phyloP scores from a whole-genome alignment of 2,113 vertebrate genomes.

The Synchiropus splendidus region DNA sequence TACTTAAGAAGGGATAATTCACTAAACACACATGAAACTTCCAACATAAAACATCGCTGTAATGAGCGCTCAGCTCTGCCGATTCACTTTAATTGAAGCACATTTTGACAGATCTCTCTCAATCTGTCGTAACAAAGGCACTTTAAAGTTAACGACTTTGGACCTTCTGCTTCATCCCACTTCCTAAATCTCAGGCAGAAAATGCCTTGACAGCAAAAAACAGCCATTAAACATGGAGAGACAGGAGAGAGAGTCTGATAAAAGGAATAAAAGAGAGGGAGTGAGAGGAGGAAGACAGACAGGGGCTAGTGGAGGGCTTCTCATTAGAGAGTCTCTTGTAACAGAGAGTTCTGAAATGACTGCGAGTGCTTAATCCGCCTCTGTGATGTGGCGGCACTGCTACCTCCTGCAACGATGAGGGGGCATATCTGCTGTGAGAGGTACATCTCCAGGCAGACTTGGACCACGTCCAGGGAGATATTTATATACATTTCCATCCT shows the following conservation, averaged over 20 bases:
- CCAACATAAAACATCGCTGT: too few species aligned
- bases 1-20: too few species aligned
- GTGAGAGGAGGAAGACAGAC: slow-evolving; percentile 32
- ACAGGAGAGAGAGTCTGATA: slow-evolving; percentile 26
- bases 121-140: too few species aligned
- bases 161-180: slow-evolving; percentile 2
- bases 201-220: slow-evolving; percentile 32
- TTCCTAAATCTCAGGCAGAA: slow-evolving; percentile 32
- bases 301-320: slow-evolving; percentile 36
- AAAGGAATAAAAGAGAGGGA: slow-evolving; percentile 31
- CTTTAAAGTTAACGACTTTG: too few species aligned
- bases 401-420: slow-evolving; percentile 7
- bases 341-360: slow-evolving; percentile 52
- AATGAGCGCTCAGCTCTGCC: too few species aligned
- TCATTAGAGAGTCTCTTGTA: slow-evolving; percentile 60
- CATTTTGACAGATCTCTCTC: too few species aligned
- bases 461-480: too few species aligned
- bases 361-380: slow-evolving; percentile 52
- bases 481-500: too few species aligned
- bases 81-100: too few species aligned
- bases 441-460: too few species aligned
- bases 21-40: too few species aligned
- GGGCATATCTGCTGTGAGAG: slow-evolving; percentile 1
- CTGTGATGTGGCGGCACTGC: slow-evolving; percentile 1
- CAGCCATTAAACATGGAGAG: slow-evolving; percentile 26